Conservation (phyloP, 2,888 invertebrate species). For the Athripsodes cinereus region DNA sequence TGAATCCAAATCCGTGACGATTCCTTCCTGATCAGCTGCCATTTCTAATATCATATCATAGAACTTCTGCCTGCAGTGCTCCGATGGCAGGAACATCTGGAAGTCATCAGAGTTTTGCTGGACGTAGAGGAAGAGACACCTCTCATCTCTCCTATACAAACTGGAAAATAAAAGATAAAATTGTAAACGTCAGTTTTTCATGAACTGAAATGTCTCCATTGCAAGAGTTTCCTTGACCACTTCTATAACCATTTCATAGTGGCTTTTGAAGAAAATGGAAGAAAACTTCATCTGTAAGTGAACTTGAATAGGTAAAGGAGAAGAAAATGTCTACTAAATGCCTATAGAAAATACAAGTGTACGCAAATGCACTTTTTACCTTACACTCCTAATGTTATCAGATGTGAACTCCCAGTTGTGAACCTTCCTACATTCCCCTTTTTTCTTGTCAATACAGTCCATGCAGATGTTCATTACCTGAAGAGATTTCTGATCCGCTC, state of each 20-base stretch:
- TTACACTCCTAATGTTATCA: conserved; percentile 81
- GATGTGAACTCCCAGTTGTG: conserved; percentile 94
- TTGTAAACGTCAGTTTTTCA: no score
- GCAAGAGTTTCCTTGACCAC: no score
- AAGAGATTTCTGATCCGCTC: conserved; percentile 87
- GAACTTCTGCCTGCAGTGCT: conserved; percentile 74
- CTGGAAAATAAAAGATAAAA: no score
- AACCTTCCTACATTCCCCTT: conserved; percentile 73
- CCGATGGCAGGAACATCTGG: conserved; percentile 95
- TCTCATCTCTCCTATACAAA: conserved; percentile 91
- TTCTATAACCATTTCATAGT: no score
- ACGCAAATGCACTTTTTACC: conserved; percentile 42
- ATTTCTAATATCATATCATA: conserved; percentile 81
- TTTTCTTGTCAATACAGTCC: conserved; percentile 53
- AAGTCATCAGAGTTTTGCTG: conserved; percentile 98
- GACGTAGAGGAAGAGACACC: conserved; percentile 94
- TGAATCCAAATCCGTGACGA: conserved; percentile 69
- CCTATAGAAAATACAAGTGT: not conserved
- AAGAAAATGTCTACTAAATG: no score
- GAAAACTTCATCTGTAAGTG: no score
- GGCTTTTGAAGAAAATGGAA: no score
- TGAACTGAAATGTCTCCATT: no score
- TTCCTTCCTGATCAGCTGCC: conserved; percentile 79
- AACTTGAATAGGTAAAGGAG: no score
- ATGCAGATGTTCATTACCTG: conserved; percentile 84